These are phyloP conservation scores for Coccyzus lansbergi DNA, from an alignment of 2,797 vertebrate species.

Conservation along the genomic window DNA sequence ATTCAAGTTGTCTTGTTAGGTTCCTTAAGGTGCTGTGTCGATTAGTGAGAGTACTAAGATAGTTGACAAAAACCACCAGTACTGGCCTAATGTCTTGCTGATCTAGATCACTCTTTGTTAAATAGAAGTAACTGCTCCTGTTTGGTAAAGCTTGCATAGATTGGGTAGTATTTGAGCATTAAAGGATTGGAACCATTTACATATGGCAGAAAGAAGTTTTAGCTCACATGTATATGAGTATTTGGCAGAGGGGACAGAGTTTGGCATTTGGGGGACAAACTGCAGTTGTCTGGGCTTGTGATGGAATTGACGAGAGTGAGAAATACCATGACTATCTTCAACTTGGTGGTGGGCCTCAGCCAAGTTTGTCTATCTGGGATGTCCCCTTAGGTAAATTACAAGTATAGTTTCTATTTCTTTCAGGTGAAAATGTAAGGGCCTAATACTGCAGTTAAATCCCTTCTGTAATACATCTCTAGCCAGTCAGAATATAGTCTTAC, in stretches of 20 bases:
- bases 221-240: not conserved
- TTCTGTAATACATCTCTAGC: not conserved
- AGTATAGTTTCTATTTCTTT: not conserved
- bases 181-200: not conserved
- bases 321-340: not conserved
- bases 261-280: not conserved
- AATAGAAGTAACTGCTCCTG: not conserved
- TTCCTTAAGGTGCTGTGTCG: not conserved
- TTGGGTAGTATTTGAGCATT: not conserved
- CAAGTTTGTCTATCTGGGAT: not conserved
- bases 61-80: not conserved
- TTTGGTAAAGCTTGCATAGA: not conserved
- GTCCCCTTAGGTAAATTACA: not conserved
- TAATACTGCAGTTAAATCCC: not conserved
- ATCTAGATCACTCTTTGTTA: not conserved
- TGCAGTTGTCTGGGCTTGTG: not conserved
- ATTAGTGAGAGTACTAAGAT: not conserved
- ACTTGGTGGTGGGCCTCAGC: not conserved
- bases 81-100: not conserved
- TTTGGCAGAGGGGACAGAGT: rapidly evolving
- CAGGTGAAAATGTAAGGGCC: not conserved
- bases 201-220: not conserved
- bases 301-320: not conserved
- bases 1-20: not conserved
- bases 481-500: not conserved